Percentiles rank a stretch among this genome's conserved stretches.
Evolutionary conservation across 2,797 vertebrate species (phyloP).

Genomic region (Cossypha heuglini): DNA sequence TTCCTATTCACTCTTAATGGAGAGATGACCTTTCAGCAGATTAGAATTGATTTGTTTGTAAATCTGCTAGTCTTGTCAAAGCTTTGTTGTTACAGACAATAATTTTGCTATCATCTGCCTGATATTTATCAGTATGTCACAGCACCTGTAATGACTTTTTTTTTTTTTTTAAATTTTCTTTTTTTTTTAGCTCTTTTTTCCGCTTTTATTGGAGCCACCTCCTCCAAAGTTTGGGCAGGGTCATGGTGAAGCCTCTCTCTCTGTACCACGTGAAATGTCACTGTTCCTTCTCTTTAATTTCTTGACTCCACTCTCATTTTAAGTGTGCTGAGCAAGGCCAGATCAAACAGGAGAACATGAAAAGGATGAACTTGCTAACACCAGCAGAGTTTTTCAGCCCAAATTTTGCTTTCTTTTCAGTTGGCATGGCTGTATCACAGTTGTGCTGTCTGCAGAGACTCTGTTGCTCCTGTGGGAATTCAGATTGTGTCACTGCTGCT

Average conservation of each 20-base stretch:
- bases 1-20: slow-evolving; percentile 47
- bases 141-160: neutral
- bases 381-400: neutral
- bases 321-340: neutral
- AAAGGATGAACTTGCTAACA: neutral
- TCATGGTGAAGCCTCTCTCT: neutral
- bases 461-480: neutral
- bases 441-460: neutral
- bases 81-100: slow-evolving; percentile 39
- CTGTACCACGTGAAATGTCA: neutral
- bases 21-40: slow-evolving; percentile 58
- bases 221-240: neutral
- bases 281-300: neutral
- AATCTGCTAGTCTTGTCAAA: slow-evolving; percentile 44
- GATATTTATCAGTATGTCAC: neutral
- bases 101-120: slow-evolving; percentile 34
- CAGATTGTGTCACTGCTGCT: neutral
- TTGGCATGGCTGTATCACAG: accelerated
- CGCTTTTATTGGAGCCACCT: neutral
- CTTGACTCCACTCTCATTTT: neutral
- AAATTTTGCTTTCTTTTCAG: neutral
- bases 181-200: neutral
- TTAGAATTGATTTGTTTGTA: slow-evolving; percentile 63
- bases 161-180: too few relatives aligned
- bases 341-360: neutral